These are phyloP conservation scores for Megaceryle maxima DNA, from an alignment of 2,113 vertebrate genomes.

Conservation along the genomic window DNA sequence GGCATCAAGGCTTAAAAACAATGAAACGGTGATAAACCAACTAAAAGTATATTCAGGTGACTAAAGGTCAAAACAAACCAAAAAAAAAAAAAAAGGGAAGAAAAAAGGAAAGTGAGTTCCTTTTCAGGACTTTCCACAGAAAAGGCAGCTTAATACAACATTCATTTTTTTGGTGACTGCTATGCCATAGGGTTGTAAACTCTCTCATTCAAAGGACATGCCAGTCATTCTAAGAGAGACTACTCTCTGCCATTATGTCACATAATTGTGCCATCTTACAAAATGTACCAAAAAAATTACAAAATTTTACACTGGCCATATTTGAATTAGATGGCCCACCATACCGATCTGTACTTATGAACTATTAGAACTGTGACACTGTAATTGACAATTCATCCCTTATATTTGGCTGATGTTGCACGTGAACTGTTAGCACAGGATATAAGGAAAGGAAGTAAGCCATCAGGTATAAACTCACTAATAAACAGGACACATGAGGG, in stretches of 20 bases:
- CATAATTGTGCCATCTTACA: neutral
- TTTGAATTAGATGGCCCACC: neutral
- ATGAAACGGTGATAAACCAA: neutral
- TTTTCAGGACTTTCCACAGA: neutral
- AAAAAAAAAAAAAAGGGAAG: too few relatives aligned
- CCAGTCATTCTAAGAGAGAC: neutral
- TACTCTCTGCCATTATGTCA: neutral
- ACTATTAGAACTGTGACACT: neutral
- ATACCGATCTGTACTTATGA: neutral
- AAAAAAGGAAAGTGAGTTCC: neutral
- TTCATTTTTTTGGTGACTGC: accelerated
- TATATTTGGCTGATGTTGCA: neutral
- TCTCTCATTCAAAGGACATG: neutral
- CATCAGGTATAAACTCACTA: neutral
- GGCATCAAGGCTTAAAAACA: neutral
- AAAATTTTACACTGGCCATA: neutral
- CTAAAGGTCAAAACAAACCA: neutral
- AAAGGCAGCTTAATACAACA: neutral
- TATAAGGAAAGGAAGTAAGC: neutral
- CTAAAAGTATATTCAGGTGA: neutral
- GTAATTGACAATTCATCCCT: neutral
- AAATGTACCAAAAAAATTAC: neutral
- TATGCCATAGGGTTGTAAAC: neutral
- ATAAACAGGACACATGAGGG: neutral
- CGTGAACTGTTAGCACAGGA: neutral